Evolutionary conservation across 2,113 vertebrate species (phyloP).

Genomic region (Hipposideros armiger): DNA sequence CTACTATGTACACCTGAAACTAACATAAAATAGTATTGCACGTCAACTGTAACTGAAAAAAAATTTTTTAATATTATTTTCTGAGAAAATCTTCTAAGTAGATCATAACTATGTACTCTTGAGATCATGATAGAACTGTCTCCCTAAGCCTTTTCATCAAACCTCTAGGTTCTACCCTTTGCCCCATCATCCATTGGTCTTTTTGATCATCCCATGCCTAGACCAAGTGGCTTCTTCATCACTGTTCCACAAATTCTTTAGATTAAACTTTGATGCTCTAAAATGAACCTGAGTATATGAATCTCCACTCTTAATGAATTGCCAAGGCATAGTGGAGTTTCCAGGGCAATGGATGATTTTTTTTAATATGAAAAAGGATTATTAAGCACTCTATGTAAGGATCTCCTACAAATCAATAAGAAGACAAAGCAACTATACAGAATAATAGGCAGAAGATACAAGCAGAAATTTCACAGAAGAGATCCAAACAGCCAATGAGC

Average conservation of each 20-base stretch:
- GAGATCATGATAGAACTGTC: not conserved
- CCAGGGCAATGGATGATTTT: not conserved
- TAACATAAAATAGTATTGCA: too few species aligned
- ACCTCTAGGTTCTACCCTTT: not conserved
- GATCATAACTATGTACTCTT: not conserved
- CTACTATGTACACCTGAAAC: too few species aligned
- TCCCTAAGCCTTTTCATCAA: not conserved
- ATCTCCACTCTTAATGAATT: not conserved
- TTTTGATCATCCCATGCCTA: not conserved
- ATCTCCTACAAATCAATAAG: not conserved
- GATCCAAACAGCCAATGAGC: not conserved
- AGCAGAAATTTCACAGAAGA: constrained; percentile 16
- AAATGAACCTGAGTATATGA: not conserved
- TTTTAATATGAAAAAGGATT: not conserved
- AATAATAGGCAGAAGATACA: not conserved
- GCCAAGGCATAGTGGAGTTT: not conserved
- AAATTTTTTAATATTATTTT: not conserved
- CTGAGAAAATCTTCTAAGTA: constrained; percentile 33
- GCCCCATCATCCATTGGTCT: not conserved
- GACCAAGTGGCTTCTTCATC: not conserved
- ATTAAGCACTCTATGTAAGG: not conserved
- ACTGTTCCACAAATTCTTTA: not conserved
- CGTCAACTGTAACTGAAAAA: too few species aligned
- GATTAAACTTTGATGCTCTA: not conserved
- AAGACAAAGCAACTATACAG: not conserved